These are phyloP conservation scores for Pristionchus fissidentatus DNA, from an alignment of 2,888 invertebrate species.

Conservation along the genomic window DNA sequence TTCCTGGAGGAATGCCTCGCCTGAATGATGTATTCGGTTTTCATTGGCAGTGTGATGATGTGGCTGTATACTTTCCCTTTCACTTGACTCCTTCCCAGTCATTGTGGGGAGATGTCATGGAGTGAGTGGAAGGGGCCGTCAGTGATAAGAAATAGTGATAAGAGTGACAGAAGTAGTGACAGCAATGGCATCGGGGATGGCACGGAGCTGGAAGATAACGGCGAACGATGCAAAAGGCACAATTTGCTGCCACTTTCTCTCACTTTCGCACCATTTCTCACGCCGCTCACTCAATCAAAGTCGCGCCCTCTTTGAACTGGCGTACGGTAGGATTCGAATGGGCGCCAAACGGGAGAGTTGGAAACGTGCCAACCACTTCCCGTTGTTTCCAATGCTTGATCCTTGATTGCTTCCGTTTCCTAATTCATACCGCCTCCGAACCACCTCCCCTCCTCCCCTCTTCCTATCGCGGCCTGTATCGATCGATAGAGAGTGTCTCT, in stretches of 20 bases:
- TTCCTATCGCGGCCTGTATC: not conserved
- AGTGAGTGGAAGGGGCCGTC: not conserved
- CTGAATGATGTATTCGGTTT: slow-evolving; percentile 1
- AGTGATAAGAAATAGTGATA: not conserved
- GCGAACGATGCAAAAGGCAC: not conserved
- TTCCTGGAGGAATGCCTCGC: too few relatives aligned
- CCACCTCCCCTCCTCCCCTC: not conserved
- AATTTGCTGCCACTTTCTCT: too few relatives aligned
- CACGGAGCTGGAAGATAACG: not conserved
- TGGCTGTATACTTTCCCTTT: slow-evolving; percentile 1
- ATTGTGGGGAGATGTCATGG: not conserved
- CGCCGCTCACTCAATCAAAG: not conserved
- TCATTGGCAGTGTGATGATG: too few relatives aligned
- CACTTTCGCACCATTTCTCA: too few relatives aligned
- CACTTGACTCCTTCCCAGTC: not conserved
- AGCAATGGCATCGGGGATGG: not conserved
- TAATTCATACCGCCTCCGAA: too few relatives aligned
- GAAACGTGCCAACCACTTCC: not conserved
- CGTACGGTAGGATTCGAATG: slow-evolving; percentile 8
- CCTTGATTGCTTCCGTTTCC: too few relatives aligned
- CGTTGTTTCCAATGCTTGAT: not conserved
- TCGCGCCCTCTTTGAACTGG: not conserved
- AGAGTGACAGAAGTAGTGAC: not conserved
- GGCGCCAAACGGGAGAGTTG: slow-evolving; percentile 1
- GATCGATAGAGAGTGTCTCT: slow-evolving; percentile 21